phyloP scores from a whole-genome alignment of 2,113 vertebrate species.

The Telmatochromis sp. region DNA sequence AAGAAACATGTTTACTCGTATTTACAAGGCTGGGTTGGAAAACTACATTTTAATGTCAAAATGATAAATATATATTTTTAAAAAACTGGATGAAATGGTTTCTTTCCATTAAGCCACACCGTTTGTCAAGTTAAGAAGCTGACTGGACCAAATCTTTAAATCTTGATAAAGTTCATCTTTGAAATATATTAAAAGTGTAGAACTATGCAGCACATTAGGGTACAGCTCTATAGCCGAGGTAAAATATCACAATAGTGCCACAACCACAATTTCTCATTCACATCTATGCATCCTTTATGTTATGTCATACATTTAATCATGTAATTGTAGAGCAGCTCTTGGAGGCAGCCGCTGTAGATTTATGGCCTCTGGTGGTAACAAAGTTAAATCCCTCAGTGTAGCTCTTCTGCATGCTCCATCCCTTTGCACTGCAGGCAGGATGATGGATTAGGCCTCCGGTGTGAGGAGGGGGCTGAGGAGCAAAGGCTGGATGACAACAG shows the following conservation, averaged over 20 bases:
- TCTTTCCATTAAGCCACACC: not conserved
- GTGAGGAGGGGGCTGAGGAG: not conserved
- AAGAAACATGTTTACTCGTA: not conserved
- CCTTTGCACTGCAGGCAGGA: conserved; percentile 24
- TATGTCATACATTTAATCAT: not conserved
- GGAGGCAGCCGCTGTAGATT: conserved; percentile 7
- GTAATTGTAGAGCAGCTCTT: not conserved
- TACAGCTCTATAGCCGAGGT: not conserved
- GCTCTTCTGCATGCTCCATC: conserved; percentile 20
- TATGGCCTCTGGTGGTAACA: conserved; percentile 24
- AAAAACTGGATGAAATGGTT: not conserved
- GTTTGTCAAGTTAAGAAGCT: not conserved
- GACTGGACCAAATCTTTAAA: not conserved
- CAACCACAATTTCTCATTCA: not conserved
- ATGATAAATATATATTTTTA: accelerated
- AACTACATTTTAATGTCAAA: not conserved
- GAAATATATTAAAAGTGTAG: not conserved
- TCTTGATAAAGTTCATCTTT: not conserved
- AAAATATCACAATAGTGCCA: not conserved
- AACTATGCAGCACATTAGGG: not conserved
- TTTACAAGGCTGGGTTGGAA: not conserved
- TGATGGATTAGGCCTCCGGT: conserved; percentile 44
- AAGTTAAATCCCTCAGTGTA: conserved; percentile 7
- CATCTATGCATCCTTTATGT: not conserved
- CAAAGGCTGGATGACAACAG: not conserved